Evolutionary conservation across 1,140 invertebrate species (phyloP), one percentile per base, ranked within the genome.

Genomic region (Eumaeus atala): DNA sequence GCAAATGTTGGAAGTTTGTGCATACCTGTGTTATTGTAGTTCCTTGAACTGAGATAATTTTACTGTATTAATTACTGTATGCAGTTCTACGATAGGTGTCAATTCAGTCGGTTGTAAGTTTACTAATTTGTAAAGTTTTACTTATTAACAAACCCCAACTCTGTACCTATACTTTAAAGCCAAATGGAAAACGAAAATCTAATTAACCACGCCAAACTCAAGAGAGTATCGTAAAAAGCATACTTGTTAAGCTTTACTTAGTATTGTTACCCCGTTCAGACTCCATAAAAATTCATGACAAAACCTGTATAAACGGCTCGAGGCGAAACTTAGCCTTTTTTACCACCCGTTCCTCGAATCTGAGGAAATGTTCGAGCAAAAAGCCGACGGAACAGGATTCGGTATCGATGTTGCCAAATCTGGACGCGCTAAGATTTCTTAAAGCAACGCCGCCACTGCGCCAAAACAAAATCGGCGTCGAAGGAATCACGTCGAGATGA

Each of bases 401-500:
- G 71, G 73, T 80, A 80, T 82, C 76, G 75, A 68, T 70, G 71
- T 76, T 68, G 76, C 81, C 81, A 78, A 85, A 85, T 85, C 79
- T 77, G 81, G 77, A 76, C 77, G 77, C 77, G 81, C 78, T 81
- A 83, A 84, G 73, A 81, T 76, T 75, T 79, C 76, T 79, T 82
- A 82, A 81, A 77, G 73, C 70, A 69, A 74, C 62, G 73, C 81
- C 78, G 78, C 68, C 66, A 60, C 57, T 48, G 59, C 59, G 56
- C 62, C 63, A 63, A 61, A 64, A 61, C 64, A 63, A 57, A 61
- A 47, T 51, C 58, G 61, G 59, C 61, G 59, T 52, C 56, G 60
- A 36, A 65, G 64, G 66, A 70, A 72, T 68, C 62, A 67, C 64
- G 61, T 59, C 55, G 59, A 65, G 51, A 61, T n/a, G 59, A 61